Evolutionary conservation across 2,113 vertebrate genomes (phyloP).

Genomic region (Salvelinus sp.): DNA sequence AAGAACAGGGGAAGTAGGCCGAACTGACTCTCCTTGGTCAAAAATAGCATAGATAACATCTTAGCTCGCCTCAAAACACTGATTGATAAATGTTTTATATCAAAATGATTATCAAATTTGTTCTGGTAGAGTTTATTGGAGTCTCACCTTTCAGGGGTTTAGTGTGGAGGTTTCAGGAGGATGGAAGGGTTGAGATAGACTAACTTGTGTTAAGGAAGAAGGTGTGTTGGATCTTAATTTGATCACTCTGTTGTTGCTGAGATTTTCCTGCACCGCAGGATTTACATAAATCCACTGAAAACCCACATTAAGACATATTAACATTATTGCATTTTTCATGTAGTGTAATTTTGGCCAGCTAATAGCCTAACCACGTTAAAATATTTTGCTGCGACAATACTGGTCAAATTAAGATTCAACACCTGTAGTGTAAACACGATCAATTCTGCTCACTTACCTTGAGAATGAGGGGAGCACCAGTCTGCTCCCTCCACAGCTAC

Average conservation of each 20-base stretch:
- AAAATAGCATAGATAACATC: conserved; percentile 70
- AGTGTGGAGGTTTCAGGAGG: neutral
- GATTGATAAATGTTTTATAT: conserved; percentile 25
- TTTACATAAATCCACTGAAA: no score
- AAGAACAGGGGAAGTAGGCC: conserved; percentile 69
- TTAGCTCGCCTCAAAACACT: conserved; percentile 37
- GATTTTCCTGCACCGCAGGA: no score
- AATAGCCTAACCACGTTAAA: no score
- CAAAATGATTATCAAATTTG: neutral
- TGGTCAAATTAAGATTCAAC: no score
- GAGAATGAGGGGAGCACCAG: neutral
- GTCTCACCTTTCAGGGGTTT: neutral
- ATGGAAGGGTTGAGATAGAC: neutral
- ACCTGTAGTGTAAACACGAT: neutral
- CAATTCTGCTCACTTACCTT: neutral
- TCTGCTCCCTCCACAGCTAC: neutral
- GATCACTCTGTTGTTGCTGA: no score
- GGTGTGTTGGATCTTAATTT: no score
- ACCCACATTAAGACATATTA: no score
- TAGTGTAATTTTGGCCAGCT: no score
- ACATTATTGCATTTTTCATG: no score
- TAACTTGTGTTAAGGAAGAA: neutral
- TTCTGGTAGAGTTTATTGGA: neutral
- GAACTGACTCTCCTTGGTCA: conserved; percentile 65
- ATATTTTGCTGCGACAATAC: no score